Evolutionary conservation across 2,113 vertebrate genomes (phyloP), one percentile per base, ranked within the genome.

Genomic region (Cavia aperea): DNA sequence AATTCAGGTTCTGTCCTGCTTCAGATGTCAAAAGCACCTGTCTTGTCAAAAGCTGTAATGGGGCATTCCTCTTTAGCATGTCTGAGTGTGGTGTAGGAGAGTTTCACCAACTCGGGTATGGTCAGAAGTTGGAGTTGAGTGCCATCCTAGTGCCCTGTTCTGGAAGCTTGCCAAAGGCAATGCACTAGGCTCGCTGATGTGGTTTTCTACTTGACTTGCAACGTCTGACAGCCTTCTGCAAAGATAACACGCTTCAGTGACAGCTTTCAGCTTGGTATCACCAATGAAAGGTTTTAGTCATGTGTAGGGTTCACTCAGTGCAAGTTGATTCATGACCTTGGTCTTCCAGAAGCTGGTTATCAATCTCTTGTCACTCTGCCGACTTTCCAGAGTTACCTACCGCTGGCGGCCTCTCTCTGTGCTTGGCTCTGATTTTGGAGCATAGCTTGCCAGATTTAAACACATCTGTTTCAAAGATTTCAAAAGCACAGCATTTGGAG

Each of bases 281-380:
- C 87, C 89, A 86, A n/a, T 81, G 92, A 92, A 88, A 93, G 89
- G 81, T 88, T 95, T 93, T 79, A 93, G 89, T 90, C 15, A 24
- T 63, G 70, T 86, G 49, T 70, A 75, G 82, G 88, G 95, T 88
- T 92, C 92, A 77, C 86, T 92, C 73, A 5, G 5, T 92, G 87
- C 66, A 86, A 83, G 94, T 65, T 96, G 95, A 96, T 95, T 96
- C 95, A 88, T 94, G 96, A 96, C 96, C 96, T 96, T 94, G 91
- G 81, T 75, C 95, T 95, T 94, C 84, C 16, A 82, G 63, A 73
- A 88, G 85, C 95, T 83, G 93, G 93, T 94, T 93, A 93, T 96
- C 94, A 72, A 19, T 94, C 95, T 93, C 51, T 54, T 94, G 94
- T 96, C 95, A 90, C 82, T 78, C 46, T 51, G 68, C 87, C 66